Percentiles rank a stretch among this genome's conserved stretches.
These are phyloP conservation scores for Clostera curtula DNA, from an alignment of 2,888 invertebrate species.

Conservation along the genomic window DNA sequence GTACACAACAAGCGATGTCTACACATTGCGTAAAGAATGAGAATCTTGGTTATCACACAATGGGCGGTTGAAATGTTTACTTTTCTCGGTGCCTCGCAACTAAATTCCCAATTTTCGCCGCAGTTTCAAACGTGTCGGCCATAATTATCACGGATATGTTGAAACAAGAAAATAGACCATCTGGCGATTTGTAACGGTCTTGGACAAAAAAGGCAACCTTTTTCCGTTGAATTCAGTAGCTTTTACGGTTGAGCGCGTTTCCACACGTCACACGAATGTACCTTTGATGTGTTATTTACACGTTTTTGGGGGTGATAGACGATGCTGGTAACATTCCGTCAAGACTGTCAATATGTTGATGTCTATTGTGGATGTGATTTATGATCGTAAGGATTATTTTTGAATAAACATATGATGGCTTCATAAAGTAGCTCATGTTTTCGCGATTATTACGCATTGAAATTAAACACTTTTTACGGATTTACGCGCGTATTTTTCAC, in stretches of 20 bases:
- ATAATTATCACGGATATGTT: slow-evolving; percentile 49
- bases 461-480: too few species aligned
- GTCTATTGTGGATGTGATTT: too few species aligned
- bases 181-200: slow-evolving; percentile 63
- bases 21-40: slow-evolving; percentile 7
- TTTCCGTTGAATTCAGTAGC: slow-evolving; percentile 66
- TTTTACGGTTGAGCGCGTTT: slow-evolving; percentile 44
- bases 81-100: slow-evolving; percentile 22
- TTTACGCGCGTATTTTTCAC: too few species aligned
- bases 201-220: slow-evolving; percentile 53
- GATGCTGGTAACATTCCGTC: too few species aligned
- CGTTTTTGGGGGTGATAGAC: slow-evolving; percentile 5
- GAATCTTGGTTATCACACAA: slow-evolving; percentile 12
- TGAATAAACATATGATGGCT: too few species aligned
- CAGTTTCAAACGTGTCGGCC: slow-evolving; percentile 50
- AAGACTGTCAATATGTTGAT: too few species aligned
- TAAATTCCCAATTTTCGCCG: slow-evolving; percentile 42
- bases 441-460: too few species aligned
- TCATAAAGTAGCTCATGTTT: too few species aligned
- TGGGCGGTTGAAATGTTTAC: slow-evolving; percentile 16
- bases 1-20: not conserved
- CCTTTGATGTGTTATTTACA: slow-evolving; percentile 26
- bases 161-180: slow-evolving; percentile 62
- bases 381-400: too few species aligned
- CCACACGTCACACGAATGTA: slow-evolving; percentile 31